A percentile compares a stretch with the other conserved stretches of the same genome.
phyloP scores from a whole-genome alignment of 2,797 vertebrate genomes.

The Enteromius argenteus region DNA sequence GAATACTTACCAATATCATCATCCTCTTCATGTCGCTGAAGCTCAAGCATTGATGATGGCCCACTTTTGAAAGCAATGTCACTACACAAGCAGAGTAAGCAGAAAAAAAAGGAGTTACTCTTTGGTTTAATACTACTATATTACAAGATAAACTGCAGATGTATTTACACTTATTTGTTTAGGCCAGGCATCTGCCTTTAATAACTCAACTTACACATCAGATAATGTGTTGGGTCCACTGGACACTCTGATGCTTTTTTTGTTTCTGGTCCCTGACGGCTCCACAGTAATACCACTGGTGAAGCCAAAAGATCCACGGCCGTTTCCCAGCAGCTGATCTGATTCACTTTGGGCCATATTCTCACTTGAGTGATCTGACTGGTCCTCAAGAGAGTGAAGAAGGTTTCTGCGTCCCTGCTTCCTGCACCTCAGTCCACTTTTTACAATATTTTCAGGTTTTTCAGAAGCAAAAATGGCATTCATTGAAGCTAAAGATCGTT shows the following conservation, averaged over 20 bases:
- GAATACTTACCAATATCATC: constrained; percentile 66
- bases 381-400: constrained; percentile 55
- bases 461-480: constrained; percentile 63
- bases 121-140: neutral
- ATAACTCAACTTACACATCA: constrained; percentile 59
- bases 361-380: constrained; percentile 39
- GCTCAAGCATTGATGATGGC: constrained; percentile 72
- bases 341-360: constrained; percentile 25
- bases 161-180: neutral
- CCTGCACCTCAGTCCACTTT: neutral
- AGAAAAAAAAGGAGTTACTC: neutral
- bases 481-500: constrained; percentile 62
- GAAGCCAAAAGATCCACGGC: neutral
- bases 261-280: constrained; percentile 16
- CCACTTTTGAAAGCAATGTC: constrained; percentile 68
- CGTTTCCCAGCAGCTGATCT: constrained; percentile 17
- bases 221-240: constrained; percentile 48
- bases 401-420: constrained; percentile 45
- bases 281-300: constrained; percentile 35
- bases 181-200: neutral
- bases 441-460: neutral
- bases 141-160: neutral
- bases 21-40: constrained; percentile 63
- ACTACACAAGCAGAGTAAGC: constrained; percentile 24
- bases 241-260: neutral